Conservation (phyloP, 2,888 invertebrate genomes). For the Sphecodes monilicornis region DNA sequence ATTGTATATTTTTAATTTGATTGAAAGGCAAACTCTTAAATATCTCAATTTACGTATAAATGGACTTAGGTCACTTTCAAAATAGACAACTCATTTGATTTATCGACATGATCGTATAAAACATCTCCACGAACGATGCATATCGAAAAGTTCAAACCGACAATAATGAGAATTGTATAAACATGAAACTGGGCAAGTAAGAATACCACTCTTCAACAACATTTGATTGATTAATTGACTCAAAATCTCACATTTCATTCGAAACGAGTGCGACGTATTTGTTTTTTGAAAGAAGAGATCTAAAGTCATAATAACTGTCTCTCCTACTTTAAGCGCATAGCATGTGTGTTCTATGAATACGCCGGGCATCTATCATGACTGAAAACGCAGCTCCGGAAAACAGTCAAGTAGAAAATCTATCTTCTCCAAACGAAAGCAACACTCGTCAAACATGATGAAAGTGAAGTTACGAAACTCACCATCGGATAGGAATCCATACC, state of each 20-base stretch:
- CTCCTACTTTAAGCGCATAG: background rate
- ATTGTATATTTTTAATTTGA: too few species aligned
- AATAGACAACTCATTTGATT: too few species aligned
- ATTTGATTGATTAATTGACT: too few species aligned
- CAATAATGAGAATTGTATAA: background rate
- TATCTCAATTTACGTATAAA: too few species aligned
- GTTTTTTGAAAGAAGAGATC: background rate
- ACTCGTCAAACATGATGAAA: background rate
- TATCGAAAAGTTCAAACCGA: background rate
- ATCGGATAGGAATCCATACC: slow-evolving; percentile 80
- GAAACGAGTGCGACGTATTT: background rate
- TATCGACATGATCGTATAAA: background rate
- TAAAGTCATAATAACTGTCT: background rate
- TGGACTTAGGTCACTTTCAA: too few species aligned
- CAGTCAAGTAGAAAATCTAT: background rate
- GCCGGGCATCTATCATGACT: background rate
- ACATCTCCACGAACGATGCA: background rate
- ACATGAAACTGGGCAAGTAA: background rate
- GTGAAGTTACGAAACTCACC: slow-evolving; percentile 67
- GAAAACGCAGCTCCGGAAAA: background rate
- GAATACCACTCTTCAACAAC: background rate
- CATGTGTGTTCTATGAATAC: background rate
- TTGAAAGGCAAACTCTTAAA: too few species aligned
- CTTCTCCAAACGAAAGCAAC: background rate
- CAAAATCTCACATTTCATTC: too few species aligned